Evolutionary conservation across 2,797 vertebrate species (phyloP), one percentile per base, ranked within the genome.

Genomic region (Silurus lanzhouensis): DNA sequence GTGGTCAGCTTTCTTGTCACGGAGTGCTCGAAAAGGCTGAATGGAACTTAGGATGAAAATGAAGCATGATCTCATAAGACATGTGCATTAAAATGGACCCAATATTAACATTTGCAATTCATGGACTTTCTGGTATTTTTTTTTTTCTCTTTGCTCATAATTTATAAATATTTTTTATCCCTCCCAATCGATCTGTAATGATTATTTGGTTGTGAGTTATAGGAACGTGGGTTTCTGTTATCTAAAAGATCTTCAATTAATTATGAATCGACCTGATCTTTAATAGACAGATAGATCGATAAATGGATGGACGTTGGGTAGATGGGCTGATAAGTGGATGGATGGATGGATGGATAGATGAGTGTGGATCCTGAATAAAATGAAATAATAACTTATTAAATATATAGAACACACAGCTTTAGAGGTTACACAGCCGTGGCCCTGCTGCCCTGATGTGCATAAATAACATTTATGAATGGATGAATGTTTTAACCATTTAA

Each of bases 41-140:
- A 83, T 75, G 79, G 78, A 87, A 82, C 81, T 70, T 72, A 13
- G 72, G 83, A 86, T 85, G 87, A 88, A 88, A 83, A 83, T 85
- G 84, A 87, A 84, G 83, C 83, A 83, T 70, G 72, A 87, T 67
- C 87, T 90, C 87, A 90, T 88, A 82, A 85, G 82, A 89, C 76
- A 63, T 64, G 31, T 46, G 82, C 64, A 74, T 90, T 86, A 88
- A 81, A 82, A 87, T 84, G 76, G 76, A 87, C 85, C 83, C 75
- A 9, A 79, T 83, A 80, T 86, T 84, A 87, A 52, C 85, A 90
- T 87, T 84, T 87, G 80, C 84, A 86, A 87, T 87, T 84, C 83
- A 83, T 84, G 74, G 86, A 79, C 52, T 52, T 52, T 44, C 80
- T 58, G 70, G 57, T 15, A 76, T 61, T 60, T 60, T 78, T 60